Evolutionary conservation across 1,140 invertebrate genomes (phyloP).

Genomic region (Drosophila jambulina): DNA sequence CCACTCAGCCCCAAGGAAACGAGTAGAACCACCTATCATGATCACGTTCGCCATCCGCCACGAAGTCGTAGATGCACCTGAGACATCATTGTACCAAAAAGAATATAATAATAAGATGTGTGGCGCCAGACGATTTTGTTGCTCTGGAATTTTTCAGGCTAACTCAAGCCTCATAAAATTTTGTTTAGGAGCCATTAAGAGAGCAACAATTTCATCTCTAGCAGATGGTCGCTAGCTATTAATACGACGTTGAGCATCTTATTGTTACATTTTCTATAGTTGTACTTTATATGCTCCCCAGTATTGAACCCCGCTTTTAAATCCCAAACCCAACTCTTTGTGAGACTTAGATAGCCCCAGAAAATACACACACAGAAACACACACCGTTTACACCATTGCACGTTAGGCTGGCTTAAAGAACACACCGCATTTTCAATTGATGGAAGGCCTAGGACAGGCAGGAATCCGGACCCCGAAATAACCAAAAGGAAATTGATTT

Average conservation of each 20-base stretch:
- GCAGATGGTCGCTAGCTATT: not conserved
- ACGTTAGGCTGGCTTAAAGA: conserved; percentile 44
- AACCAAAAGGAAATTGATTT: not conserved
- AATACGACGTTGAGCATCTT: not conserved
- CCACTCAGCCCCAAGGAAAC: conserved; percentile 18
- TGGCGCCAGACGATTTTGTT: not conserved
- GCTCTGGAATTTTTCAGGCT: not conserved
- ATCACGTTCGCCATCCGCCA: conserved; percentile 41
- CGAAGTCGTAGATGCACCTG: conserved; percentile 34
- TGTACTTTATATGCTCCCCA: not conserved
- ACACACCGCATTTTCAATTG: conserved; percentile 24
- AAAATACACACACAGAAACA: not conserved
- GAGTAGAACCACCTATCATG: conserved; percentile 18
- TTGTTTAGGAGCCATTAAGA: not conserved
- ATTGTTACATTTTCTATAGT: not conserved
- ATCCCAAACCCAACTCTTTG: not conserved
- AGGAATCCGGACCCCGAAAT: conserved; percentile 8
- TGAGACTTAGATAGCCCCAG: conserved; percentile 13
- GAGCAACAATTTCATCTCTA: not conserved
- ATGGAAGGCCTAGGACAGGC: conserved; percentile 4
- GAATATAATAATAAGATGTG: not conserved
- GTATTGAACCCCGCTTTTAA: conserved; percentile 27
- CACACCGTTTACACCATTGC: conserved; percentile 21
- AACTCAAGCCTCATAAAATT: not conserved
- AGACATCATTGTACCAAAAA: conserved; percentile 30